A percentile compares a stretch with the other conserved stretches of the same genome.
phyloP scores from a whole-genome alignment of 2,888 invertebrate species.

The Polydrusus pterygomalis region DNA sequence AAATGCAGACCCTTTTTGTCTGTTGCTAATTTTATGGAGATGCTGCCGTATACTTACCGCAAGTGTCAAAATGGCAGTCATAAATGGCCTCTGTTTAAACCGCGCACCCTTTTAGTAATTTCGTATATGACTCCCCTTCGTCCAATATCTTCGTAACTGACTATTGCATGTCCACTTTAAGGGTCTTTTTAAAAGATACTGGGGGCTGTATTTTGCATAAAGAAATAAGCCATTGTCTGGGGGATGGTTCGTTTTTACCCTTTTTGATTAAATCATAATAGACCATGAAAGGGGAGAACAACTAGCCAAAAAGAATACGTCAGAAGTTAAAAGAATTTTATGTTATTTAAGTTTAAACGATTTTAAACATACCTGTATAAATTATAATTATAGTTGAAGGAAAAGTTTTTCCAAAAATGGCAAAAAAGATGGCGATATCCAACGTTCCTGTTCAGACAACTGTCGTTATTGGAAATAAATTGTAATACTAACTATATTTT shows the following conservation, averaged over 20 bases:
- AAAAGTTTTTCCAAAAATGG: too few relatives aligned
- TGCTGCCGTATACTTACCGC: slow-evolving; percentile 68
- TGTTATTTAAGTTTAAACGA: background rate
- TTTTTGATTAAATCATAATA: slow-evolving; percentile 21
- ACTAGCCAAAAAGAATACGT: too few relatives aligned
- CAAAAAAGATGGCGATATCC: too few relatives aligned
- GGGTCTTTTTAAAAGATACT: slow-evolving; percentile 31
- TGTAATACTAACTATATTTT: too few relatives aligned
- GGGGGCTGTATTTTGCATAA: slow-evolving; percentile 33
- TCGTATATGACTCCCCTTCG: slow-evolving; percentile 46
- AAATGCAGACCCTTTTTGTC: slow-evolving; percentile 64
- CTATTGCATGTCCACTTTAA: slow-evolving; percentile 44
- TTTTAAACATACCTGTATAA: too few relatives aligned
- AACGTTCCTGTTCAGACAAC: too few relatives aligned
- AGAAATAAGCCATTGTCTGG: slow-evolving; percentile 33
- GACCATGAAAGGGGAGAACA: background rate
- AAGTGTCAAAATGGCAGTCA: slow-evolving; percentile 66
- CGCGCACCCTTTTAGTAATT: slow-evolving; percentile 50
- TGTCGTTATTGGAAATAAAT: too few relatives aligned
- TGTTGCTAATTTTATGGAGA: slow-evolving; percentile 70
- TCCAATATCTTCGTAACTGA: slow-evolving; percentile 41
- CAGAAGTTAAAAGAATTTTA: background rate
- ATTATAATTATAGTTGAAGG: too few relatives aligned
- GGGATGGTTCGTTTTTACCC: slow-evolving; percentile 21
- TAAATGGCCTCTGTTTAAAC: slow-evolving; percentile 59